Conservation (phyloP, 2,888 invertebrate species). For the Drosophila subquinaria region DNA sequence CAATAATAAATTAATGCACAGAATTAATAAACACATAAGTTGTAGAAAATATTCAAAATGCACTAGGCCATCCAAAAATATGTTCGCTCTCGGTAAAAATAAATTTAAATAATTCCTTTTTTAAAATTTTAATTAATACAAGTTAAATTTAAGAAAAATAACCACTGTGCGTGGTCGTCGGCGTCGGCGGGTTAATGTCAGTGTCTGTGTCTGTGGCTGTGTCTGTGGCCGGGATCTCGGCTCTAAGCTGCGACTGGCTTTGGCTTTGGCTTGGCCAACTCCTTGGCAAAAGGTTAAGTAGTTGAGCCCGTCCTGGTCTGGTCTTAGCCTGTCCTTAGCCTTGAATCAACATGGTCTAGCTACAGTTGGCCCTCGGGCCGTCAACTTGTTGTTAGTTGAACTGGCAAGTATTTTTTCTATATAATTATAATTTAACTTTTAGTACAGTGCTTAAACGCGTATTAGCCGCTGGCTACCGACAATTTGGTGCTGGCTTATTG, state of each 20-base stretch:
- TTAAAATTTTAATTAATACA: too few species aligned
- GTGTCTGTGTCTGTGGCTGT: conserved; percentile 8
- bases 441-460: conserved; percentile 43
- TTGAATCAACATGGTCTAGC: conserved; percentile 63
- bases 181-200: conserved; percentile 64
- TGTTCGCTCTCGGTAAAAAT: too few species aligned
- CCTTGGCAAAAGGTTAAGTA: conserved; percentile 71
- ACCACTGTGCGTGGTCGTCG: conserved; percentile 17
- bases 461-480: conserved; percentile 30
- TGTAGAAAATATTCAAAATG: too few species aligned
- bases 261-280: conserved; percentile 18
- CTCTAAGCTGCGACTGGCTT: conserved; percentile 15
- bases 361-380: neutral
- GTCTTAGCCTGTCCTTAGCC: conserved; percentile 59
- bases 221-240: conserved; percentile 11
- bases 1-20: too few species aligned
- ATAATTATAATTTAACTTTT: conserved; percentile 57
- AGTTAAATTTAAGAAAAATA: neutral
- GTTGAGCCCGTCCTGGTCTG: conserved; percentile 44
- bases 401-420: conserved; percentile 7
- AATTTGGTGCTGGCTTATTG: conserved; percentile 30
- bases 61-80: too few species aligned
- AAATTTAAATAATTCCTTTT: too few species aligned
- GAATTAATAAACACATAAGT: too few species aligned
- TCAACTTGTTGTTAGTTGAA: conserved; percentile 30